Evolutionary conservation across 2,113 vertebrate genomes (phyloP).

Genomic region (Callospermophilus lateralis): DNA sequence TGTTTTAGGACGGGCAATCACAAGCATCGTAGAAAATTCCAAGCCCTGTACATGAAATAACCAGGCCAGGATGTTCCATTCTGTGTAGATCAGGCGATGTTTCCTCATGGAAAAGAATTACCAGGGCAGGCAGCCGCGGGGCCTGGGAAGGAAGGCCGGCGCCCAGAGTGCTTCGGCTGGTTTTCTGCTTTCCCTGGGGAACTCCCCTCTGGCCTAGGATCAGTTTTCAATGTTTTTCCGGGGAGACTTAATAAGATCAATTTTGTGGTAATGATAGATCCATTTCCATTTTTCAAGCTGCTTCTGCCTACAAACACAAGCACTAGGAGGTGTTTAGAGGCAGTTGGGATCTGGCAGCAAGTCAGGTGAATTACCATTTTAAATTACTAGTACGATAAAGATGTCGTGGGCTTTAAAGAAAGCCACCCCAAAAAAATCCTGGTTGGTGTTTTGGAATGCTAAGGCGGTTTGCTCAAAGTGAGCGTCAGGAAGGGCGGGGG

Average conservation of each 20-base stretch:
- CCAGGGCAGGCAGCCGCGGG: background rate
- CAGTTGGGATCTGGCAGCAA: background rate
- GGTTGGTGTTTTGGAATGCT: background rate
- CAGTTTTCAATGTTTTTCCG: slow-evolving; percentile 24
- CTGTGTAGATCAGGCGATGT: background rate
- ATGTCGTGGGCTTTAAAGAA: background rate
- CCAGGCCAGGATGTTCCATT: background rate
- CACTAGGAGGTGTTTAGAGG: background rate
- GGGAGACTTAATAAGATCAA: background rate
- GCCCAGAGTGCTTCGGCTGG: background rate
- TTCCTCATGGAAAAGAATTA: slow-evolving; percentile 42
- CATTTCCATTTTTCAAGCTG: background rate
- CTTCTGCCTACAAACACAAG: background rate
- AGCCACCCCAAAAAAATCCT: background rate
- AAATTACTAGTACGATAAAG: background rate
- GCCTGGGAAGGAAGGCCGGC: background rate
- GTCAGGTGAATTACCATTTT: background rate
- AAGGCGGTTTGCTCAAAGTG: background rate
- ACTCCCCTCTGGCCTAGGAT: background rate
- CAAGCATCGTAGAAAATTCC: background rate
- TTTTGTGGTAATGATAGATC: background rate
- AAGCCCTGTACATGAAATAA: slow-evolving; percentile 1
- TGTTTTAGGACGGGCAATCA: background rate
- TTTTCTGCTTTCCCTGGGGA: background rate
- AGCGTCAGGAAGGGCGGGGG: background rate